phyloP scores from a whole-genome alignment of 1,140 invertebrate species.

The Psilanteris sp. region DNA sequence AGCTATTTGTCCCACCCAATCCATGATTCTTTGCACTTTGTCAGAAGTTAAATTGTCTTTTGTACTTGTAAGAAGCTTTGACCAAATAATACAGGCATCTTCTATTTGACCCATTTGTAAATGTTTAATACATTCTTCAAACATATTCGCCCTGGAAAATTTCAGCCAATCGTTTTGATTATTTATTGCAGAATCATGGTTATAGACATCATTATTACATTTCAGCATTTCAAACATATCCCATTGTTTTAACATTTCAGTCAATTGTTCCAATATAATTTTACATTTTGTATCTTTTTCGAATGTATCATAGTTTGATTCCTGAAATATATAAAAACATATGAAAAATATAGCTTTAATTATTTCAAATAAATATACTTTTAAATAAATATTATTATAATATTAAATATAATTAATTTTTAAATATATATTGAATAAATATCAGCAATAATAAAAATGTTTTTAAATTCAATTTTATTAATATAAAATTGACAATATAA shows the following conservation, averaged over 20 bases:
- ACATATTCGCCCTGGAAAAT: constrained; percentile 69
- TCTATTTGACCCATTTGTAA: constrained; percentile 68
- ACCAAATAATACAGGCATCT: constrained; percentile 73
- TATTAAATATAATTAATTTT: too few species aligned
- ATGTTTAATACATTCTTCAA: constrained; percentile 67
- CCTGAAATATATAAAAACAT: too few species aligned
- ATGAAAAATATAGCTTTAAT: too few species aligned
- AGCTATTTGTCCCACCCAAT: constrained; percentile 59
- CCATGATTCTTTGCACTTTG: constrained; percentile 60
- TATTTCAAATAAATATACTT: too few species aligned
- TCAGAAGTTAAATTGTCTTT: constrained; percentile 42
- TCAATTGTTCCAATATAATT: constrained; percentile 25
- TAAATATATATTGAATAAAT: too few species aligned
- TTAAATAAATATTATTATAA: too few species aligned
- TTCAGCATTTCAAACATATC: constrained; percentile 73
- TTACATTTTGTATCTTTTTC: too few species aligned
- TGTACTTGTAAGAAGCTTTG: constrained; percentile 64
- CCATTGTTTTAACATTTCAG: constrained; percentile 65
- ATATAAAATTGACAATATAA: too few species aligned
- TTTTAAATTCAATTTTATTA: too few species aligned
- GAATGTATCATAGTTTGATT: too few species aligned
- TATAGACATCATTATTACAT: background rate
- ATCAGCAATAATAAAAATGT: too few species aligned
- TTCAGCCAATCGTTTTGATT: constrained; percentile 72
- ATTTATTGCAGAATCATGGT: constrained; percentile 37